Conservation (phyloP, 23 tunicate genomes). For the Ciona savignyi region DNA sequence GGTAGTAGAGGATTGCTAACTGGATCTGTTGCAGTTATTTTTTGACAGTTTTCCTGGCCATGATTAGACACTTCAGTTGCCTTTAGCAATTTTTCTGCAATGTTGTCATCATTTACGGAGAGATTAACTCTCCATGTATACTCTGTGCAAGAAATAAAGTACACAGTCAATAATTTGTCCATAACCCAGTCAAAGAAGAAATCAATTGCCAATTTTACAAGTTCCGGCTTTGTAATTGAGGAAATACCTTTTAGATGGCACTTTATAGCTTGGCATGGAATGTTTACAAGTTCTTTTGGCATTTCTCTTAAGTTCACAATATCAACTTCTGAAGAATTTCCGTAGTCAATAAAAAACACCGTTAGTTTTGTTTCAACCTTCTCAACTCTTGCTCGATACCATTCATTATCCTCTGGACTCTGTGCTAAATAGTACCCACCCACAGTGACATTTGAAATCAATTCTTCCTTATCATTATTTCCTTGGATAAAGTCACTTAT, state of each 20-base stretch:
- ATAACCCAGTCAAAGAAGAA: neutral
- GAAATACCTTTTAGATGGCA: slow-evolving; percentile 8
- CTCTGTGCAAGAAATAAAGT: neutral
- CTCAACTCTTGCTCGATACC: slow-evolving; percentile 50
- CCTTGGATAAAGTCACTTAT: neutral
- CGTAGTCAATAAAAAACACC: slow-evolving; percentile 75
- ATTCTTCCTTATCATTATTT: neutral
- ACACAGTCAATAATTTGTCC: neutral
- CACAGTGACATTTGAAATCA: neutral
- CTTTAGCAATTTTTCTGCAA: neutral
- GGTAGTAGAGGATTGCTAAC: too few relatives aligned
- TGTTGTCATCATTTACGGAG: neutral
- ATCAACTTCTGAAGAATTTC: slow-evolving; percentile 38
- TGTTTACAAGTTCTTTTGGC: slow-evolving; percentile 2
- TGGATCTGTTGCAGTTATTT: too few relatives aligned
- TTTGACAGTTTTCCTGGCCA: too few relatives aligned
- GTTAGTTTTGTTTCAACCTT: neutral
- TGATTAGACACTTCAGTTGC: too few relatives aligned
- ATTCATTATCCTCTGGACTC: slow-evolving; percentile 73
- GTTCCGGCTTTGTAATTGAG: neutral
- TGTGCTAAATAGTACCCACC: slow-evolving; percentile 44
- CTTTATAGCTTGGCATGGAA: slow-evolving; percentile 36
- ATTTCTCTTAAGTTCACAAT: slow-evolving; percentile 7
- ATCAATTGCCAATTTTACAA: neutral
- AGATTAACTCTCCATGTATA: neutral